Evolutionary conservation across 2,113 vertebrate species (phyloP), one percentile per base, ranked within the genome.

Genomic region (Myiagra hebetior): DNA sequence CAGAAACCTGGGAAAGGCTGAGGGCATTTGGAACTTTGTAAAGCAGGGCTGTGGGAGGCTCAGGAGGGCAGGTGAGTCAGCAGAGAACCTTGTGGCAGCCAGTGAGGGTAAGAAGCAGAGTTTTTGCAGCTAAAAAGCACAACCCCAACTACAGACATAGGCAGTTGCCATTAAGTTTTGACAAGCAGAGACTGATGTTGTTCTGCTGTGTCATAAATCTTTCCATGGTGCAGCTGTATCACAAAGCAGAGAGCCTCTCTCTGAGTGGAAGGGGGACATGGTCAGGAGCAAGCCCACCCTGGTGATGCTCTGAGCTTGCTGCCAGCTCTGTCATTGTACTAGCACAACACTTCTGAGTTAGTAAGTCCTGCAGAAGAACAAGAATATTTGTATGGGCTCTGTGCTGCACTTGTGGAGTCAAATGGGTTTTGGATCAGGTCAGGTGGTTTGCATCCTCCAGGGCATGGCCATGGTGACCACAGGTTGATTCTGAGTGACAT

Each of bases 131-230:
- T 42, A 13, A 63, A 85, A 75, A 79, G 17, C 31, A 47, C 42
- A 52, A 31, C 5, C 15, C 14, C 20, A 30, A 3, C 22, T 41
- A 18, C 30, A 69, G 60, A 73, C 72, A 49, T 3, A 7, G 41
- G 57, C 44, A 76, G 44, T 23, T 77, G 23, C 30, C 12, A 6
- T 44, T 46, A 21, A 39, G 41, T 85, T 77, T 49, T 64, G 57
- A 72, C 46, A 52, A 27, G 69, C 10, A 35, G 35, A 23, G 60
- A 7, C 46, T 13, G 35, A 7, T 0, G 0, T 10, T 42, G 23
- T 41, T 68, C 19, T 19, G 4, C 30, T 47, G 4, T 57, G n/a
- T 33, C 31, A 0, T 22, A 49, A 53, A 60, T 8, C 28, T 76
- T 27, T 47, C 53, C 17, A 9, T 11, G 35, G 9, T 13, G 13